These are phyloP conservation scores for Polyommatus iphigenia DNA, from an alignment of 2,888 invertebrate genomes.

Conservation along the genomic window DNA sequence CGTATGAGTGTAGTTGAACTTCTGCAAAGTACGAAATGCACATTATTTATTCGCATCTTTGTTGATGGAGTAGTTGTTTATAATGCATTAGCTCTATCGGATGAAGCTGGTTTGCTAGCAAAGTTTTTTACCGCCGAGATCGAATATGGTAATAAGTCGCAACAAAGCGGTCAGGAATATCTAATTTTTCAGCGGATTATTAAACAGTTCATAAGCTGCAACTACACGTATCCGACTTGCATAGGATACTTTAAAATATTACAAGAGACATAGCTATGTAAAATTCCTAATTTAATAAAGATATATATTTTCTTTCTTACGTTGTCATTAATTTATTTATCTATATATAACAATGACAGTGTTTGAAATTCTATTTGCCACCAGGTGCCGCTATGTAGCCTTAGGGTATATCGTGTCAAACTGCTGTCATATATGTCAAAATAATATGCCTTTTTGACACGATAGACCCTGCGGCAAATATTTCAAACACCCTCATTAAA, in stretches of 20 bases:
- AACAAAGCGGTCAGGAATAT: conserved; percentile 12
- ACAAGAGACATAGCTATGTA: not conserved
- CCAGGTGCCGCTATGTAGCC: too few relatives aligned
- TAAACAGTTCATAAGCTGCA: not conserved
- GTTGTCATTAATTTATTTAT: not conserved
- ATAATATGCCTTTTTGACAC: too few relatives aligned
- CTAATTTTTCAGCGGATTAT: not conserved
- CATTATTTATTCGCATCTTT: conserved; percentile 10
- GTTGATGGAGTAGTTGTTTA: conserved; percentile 14
- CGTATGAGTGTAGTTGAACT: not conserved
- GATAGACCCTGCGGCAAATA: too few relatives aligned
- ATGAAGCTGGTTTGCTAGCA: conserved; percentile 3
- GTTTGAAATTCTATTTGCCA: too few relatives aligned
- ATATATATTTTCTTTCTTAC: too few relatives aligned
- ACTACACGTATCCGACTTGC: not conserved
- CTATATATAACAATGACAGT: too few relatives aligned
- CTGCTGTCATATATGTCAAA: too few relatives aligned
- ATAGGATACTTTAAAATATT: not conserved
- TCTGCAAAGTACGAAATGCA: not conserved
- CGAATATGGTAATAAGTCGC: conserved; percentile 2
- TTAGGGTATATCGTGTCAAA: too few relatives aligned
- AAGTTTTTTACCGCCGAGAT: not conserved
- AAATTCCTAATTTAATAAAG: not conserved
- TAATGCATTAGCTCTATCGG: not conserved
- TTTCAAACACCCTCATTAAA: too few relatives aligned